Evolutionary conservation across 2,113 vertebrate species (phyloP).

Genomic region (Xiphophorus couchianus): DNA sequence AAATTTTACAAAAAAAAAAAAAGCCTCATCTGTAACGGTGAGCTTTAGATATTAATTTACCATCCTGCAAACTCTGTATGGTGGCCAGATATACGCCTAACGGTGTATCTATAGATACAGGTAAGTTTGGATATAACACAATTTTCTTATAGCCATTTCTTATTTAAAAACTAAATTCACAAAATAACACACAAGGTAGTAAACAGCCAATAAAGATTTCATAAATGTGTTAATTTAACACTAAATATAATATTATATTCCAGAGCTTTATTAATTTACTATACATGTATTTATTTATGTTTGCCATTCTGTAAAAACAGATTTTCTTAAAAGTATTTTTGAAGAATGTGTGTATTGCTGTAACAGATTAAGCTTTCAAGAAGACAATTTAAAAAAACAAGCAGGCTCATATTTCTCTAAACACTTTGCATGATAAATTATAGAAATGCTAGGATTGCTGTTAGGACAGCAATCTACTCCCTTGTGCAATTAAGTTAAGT

Average conservation of each 20-base stretch:
- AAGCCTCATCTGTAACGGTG: neutral
- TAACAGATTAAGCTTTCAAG: neutral
- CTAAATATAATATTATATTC: neutral
- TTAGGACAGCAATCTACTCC: conserved; percentile 13
- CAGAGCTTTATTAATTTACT: neutral
- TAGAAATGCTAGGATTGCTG: conserved; percentile 18
- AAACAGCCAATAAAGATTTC: neutral
- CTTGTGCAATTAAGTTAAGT: conserved; percentile 2
- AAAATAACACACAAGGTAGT: neutral
- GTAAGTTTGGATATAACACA: neutral
- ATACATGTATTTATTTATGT: neutral
- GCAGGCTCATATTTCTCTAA: conserved; percentile 25
- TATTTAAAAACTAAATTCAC: neutral
- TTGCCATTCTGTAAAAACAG: neutral
- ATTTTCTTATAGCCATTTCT: neutral
- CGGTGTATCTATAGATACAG: neutral
- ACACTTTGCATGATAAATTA: conserved; percentile 23
- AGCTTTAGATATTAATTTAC: neutral
- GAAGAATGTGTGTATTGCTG: neutral
- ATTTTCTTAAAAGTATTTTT: neutral
- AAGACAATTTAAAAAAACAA: neutral
- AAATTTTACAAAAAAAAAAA: too few species aligned
- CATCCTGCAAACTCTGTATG: neutral
- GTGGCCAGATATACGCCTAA: neutral
- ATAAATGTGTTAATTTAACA: neutral